Base-by-base conservation (phyloP, 1,140 invertebrate genomes). In the Popillia japonica region DNA sequence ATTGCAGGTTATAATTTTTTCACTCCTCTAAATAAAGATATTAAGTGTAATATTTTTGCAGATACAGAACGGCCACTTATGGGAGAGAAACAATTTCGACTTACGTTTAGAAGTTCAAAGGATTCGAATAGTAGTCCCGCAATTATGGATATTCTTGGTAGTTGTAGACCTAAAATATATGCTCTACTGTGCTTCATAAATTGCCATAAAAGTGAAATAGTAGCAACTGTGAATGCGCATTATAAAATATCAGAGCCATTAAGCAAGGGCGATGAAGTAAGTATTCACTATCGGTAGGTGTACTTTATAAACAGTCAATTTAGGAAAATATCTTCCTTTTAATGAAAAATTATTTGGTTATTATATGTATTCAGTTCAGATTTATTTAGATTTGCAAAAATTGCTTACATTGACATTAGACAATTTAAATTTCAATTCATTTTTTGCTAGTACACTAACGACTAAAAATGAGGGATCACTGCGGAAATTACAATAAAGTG, bases 131-230 rank as follows among this genome's bases (percentile, higher is more conserved):
- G 61, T 55, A 80, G 78, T 72, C 79, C 83, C 11, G 75, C 81
- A 17, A 80, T 83, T 41, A 41, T 78, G 10, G 84, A 83, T 75
- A 55, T 85, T 76, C 78, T 82, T 9, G 79, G 79, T 8, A 85
- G 82, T 76, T 81, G 79, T 55, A 80, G 83, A 77, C 81, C 84
- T 14, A 85, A 85, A 79, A 79, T 85, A n/a, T 85, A 84, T 72
- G 82, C 82, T 3, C n/a, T 85, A 22, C 77, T 85, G n/a, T 78
- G 83, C 40, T 55, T 84, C 7, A 22, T 84, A 27, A 78, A 80
- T 40, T 73, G 59, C 9, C 76, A 75, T 76, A 79, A 84, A 34
- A 9, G 27, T 11, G 80, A 83, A 40, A 55, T 76, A 41, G 76
- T 82, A 0, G 80, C 82, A 40, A 72, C 73, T 27, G 76, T 82